Conservation (phyloP, 2,888 invertebrate species). For the Zelleria hepariella region DNA sequence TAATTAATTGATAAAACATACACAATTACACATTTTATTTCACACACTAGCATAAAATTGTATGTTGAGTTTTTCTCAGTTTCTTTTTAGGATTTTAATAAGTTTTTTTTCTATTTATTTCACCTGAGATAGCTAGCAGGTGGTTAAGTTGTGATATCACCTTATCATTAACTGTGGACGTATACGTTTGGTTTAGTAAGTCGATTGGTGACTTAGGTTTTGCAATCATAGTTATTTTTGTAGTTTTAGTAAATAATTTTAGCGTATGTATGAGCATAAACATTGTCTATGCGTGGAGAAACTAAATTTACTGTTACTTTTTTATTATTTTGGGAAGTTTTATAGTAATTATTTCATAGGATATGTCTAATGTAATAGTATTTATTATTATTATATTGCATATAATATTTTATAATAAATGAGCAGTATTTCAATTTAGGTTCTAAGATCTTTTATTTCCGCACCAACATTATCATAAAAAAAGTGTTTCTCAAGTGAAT, state of each 20-base stretch:
- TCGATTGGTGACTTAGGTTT: slow-evolving; percentile 55
- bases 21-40: neutral
- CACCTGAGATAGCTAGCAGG: slow-evolving; percentile 36
- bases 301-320: slow-evolving; percentile 10
- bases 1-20: neutral
- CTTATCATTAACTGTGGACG: slow-evolving; percentile 51
- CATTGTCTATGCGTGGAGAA: neutral
- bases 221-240: slow-evolving; percentile 42
- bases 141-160: slow-evolving; percentile 69
- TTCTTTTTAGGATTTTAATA: neutral
- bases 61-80: too few relatives aligned
- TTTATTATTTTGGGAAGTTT: slow-evolving; percentile 21
- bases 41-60: too few relatives aligned
- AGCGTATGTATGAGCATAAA: neutral
- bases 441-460: neutral
- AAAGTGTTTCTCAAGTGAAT: neutral
- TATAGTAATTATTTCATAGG: slow-evolving; percentile 25
- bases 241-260: slow-evolving; percentile 11
- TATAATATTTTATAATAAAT: slow-evolving; percentile 37
- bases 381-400: slow-evolving; percentile 43
- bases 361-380: slow-evolving; percentile 25
- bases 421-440: slow-evolving; percentile 50
- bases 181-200: slow-evolving; percentile 66
- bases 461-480: neutral
- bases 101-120: slow-evolving; percentile 42